These are phyloP conservation scores for Megaceryle alcyon DNA, from an alignment of 2,797 vertebrate species.

Conservation along the genomic window DNA sequence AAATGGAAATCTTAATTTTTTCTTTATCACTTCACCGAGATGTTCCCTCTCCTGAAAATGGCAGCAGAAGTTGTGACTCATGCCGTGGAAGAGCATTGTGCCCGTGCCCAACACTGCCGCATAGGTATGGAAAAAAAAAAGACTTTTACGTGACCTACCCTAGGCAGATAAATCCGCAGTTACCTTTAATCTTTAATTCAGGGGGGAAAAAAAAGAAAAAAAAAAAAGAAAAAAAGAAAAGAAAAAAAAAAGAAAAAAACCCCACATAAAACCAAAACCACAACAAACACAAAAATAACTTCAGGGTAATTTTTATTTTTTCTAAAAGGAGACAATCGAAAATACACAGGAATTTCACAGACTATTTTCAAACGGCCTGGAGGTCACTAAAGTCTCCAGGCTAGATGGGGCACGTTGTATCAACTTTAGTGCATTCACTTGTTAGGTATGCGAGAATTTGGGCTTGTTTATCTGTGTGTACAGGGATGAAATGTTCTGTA, in stretches of 20 bases:
- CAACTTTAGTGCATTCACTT: background rate
- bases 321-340: background rate
- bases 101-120: slow-evolving; percentile 55
- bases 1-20: background rate
- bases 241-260: background rate
- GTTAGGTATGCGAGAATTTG: background rate
- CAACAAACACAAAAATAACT: background rate
- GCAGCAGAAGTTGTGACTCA: slow-evolving; percentile 69
- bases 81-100: slow-evolving; percentile 28
- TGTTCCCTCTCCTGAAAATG: slow-evolving; percentile 34
- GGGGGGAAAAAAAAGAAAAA: fast-evolving
- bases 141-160: slow-evolving; percentile 51
- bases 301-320: background rate
- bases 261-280: background rate
- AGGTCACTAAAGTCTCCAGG: background rate
- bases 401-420: background rate
- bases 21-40: background rate
- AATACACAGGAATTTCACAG: background rate
- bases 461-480: background rate
- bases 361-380: background rate
- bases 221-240: too few relatives aligned
- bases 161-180: slow-evolving; percentile 38
- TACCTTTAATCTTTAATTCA: background rate
- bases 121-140: slow-evolving; percentile 30
- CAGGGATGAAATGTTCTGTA: background rate